phyloP scores from a whole-genome alignment of 2,888 invertebrate species.

The Aproaerema taeniolella region DNA sequence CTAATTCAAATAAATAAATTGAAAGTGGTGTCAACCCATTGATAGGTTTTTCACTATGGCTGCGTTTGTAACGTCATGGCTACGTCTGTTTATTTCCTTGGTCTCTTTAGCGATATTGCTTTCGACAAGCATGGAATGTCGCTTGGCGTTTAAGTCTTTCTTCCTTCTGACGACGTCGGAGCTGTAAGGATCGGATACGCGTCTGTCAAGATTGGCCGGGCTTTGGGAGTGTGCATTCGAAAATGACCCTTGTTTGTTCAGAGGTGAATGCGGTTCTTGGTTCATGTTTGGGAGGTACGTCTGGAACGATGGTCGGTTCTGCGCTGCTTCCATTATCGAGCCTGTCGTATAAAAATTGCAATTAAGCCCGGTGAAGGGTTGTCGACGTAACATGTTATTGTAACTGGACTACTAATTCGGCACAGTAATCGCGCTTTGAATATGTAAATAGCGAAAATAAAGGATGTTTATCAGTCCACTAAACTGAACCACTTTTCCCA shows the following conservation, averaged over 20 bases:
- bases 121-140: constrained; percentile 68
- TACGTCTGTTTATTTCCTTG: constrained; percentile 58
- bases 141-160: constrained; percentile 54
- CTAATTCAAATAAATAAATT: too few species aligned
- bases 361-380: too few species aligned
- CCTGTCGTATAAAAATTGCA: constrained; percentile 36
- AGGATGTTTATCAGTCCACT: too few species aligned
- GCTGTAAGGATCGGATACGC: constrained; percentile 63
- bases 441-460: too few species aligned
- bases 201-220: constrained; percentile 36
- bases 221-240: constrained; percentile 32
- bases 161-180: constrained; percentile 60
- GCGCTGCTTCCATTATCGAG: constrained; percentile 84
- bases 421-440: too few species aligned
- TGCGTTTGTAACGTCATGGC: constrained; percentile 47
- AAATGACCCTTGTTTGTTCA: constrained; percentile 48
- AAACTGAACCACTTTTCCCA: too few species aligned
- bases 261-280: constrained; percentile 41
- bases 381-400: too few species aligned
- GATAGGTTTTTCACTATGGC: constrained; percentile 58
- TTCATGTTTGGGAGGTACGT: constrained; percentile 60
- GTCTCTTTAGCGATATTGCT: constrained; percentile 53
- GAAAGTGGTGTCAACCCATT: constrained; percentile 68
- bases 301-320: constrained; percentile 76
- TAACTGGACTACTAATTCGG: too few species aligned